These are phyloP conservation scores for Oxytorus armatus DNA, from an alignment of 2,888 invertebrate species.

Conservation along the genomic window DNA sequence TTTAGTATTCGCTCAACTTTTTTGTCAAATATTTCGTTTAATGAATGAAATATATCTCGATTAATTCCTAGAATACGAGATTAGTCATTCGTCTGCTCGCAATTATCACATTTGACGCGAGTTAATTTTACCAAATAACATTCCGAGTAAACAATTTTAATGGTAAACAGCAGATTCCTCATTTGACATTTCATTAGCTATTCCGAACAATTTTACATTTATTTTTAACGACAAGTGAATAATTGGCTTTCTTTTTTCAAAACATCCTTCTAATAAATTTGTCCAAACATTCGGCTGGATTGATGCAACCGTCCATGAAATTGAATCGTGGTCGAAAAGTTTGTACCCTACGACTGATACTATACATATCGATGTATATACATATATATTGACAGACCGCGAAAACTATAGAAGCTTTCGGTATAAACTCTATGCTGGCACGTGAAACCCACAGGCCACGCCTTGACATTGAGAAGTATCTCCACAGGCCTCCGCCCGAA, in stretches of 20 bases:
- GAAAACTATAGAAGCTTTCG: neutral
- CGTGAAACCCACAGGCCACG: conserved; percentile 10
- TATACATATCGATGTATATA: neutral
- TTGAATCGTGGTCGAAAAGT: conserved; percentile 8
- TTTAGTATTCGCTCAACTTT: too few relatives aligned
- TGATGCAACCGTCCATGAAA: conserved; percentile 5
- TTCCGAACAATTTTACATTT: neutral
- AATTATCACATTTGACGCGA: too few relatives aligned
- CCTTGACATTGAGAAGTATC: conserved; percentile 55
- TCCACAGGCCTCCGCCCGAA: conserved; percentile 18
- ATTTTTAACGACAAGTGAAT: neutral
- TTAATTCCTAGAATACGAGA: too few relatives aligned
- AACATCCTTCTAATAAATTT: neutral
- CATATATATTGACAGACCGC: neutral
- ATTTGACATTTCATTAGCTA: neutral
- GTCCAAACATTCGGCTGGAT: neutral
- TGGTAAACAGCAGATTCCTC: neutral
- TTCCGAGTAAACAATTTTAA: too few relatives aligned
- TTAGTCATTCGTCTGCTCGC: too few relatives aligned
- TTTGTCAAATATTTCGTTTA: too few relatives aligned
- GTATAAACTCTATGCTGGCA: conserved; percentile 4
- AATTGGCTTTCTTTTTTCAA: neutral
- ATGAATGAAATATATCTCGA: too few relatives aligned
- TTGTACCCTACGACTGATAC: neutral
- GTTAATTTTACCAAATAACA: too few relatives aligned